A percentile compares a stretch with the other conserved stretches of the same genome.
Evolutionary conservation across 2,797 vertebrate genomes (phyloP).

Genomic region (Ara ararauna): DNA sequence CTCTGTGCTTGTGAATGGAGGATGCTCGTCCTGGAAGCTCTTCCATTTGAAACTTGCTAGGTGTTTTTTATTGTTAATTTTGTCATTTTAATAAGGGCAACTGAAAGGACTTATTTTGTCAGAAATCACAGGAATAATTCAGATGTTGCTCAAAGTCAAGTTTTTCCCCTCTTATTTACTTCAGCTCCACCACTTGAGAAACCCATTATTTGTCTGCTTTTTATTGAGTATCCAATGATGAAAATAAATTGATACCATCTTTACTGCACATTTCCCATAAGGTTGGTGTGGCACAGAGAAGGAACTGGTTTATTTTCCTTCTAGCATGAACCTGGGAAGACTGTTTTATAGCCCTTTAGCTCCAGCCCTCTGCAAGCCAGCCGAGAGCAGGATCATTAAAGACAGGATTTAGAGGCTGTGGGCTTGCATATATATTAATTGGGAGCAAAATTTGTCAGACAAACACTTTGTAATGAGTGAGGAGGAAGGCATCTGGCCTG

Average conservation of each 20-base stretch:
- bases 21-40: background rate
- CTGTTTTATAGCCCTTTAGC: slow-evolving; percentile 41
- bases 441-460: slow-evolving; percentile 8
- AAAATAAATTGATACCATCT: slow-evolving; percentile 5
- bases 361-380: background rate
- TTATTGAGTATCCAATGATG: background rate
- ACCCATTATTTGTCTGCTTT: background rate
- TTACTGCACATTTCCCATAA: slow-evolving; percentile 22
- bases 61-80: background rate
- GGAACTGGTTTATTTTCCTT: background rate
- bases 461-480: background rate
- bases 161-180: background rate
- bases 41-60: background rate
- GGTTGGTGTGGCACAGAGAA: background rate
- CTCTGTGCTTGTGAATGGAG: background rate
- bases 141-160: background rate
- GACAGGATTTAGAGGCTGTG: slow-evolving; percentile 7
- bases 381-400: background rate
- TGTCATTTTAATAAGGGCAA: background rate
- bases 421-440: background rate
- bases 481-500: background rate
- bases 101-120: background rate
- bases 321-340: background rate
- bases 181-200: slow-evolving; percentile 9
- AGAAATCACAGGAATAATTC: background rate